A percentile compares a stretch with the other conserved stretches of the same genome.
Evolutionary conservation across 2,888 invertebrate genomes (phyloP).

Genomic region (Notocelia uddmanniana): DNA sequence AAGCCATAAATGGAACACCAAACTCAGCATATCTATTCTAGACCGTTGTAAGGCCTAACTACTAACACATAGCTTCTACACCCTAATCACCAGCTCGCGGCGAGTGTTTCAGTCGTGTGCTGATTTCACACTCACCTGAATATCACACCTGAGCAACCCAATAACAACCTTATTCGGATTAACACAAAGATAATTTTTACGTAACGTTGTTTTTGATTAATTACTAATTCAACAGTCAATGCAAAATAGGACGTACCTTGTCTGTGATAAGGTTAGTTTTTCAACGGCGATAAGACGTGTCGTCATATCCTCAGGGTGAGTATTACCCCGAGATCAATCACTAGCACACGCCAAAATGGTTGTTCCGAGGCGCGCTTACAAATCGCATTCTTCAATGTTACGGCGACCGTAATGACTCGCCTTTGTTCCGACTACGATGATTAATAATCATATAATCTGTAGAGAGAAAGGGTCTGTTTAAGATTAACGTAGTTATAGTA

Average conservation of each 20-base stretch:
- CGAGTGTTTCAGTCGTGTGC: constrained; percentile 64
- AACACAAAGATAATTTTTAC: constrained; percentile 10
- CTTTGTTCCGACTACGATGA: constrained; percentile 51
- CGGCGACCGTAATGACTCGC: constrained; percentile 64
- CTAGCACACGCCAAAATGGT: constrained; percentile 60
- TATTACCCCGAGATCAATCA: constrained; percentile 68
- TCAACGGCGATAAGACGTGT: constrained; percentile 25
- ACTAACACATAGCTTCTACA: constrained; percentile 56
- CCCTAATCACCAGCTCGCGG: constrained; percentile 71
- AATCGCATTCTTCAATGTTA: constrained; percentile 65
- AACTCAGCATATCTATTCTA: constrained; percentile 2
- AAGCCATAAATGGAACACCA: no score
- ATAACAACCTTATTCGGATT: constrained; percentile 21
- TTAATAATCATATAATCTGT: constrained; percentile 47
- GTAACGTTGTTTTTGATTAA: constrained; percentile 28
- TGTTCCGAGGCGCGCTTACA: constrained; percentile 63
- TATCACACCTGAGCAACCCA: constrained; percentile 44
- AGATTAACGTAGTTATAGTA: neutral
- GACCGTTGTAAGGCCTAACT: constrained; percentile 48
- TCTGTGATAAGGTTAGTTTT: constrained; percentile 51
- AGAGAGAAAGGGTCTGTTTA: constrained; percentile 9
- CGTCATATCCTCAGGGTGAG: constrained; percentile 56
- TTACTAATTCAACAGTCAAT: neutral
- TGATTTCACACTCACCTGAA: constrained; percentile 65
- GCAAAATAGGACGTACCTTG: constrained; percentile 38